Evolutionary conservation across 2,888 invertebrate genomes (phyloP), one percentile per base, ranked within the genome.

Genomic region (Ennomos erosarius): DNA sequence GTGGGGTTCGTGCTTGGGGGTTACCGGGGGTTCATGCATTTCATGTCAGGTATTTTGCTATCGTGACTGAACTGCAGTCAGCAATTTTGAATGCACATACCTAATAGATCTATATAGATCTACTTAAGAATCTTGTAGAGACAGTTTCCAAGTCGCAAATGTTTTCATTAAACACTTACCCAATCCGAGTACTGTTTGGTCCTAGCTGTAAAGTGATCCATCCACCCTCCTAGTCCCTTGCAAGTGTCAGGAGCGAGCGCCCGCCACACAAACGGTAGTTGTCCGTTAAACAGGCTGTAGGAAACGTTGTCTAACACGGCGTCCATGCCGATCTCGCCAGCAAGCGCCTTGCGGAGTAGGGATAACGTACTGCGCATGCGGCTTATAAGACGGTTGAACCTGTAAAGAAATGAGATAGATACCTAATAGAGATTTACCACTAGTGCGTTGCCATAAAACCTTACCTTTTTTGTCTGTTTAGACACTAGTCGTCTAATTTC

Each of bases 311-410:
- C 98, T 61, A 98, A 87, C 43, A 95, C 92, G 13, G 94, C 93
- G 83, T 98, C 97, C 98, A 98, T 98, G 48, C 98, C 98, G 69
- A 98, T 97, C 91, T 98, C 98, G 36, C 98, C 98, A 4, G 96
- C 96, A 56, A 98, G 90, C 0, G 98, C 98, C 82, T 96, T 96
- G 76, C 95, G 94, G 10, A 98, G 91, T 49, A 96, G 93, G 4
- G 94, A 88, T 40, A 98, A 90, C 0, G 96, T 96, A 57, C 85
- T 90, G 11, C 89, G 91, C 94, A 98, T 97, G 51, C 93, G 93
- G 10, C 80, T 79, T 51, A 98, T 95, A 0, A 98, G 93, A 13
- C 93, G 92, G 85, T 98, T 98, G 84, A 98, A 98, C 62, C 92
- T 93, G 72, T 26, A 26, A 26, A 26, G 0, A 4, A 26, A 26